A percentile compares a stretch with the other conserved stretches of the same genome.
phyloP scores from a whole-genome alignment of 2,888 invertebrate genomes.

The Amblyteles armatorius region DNA sequence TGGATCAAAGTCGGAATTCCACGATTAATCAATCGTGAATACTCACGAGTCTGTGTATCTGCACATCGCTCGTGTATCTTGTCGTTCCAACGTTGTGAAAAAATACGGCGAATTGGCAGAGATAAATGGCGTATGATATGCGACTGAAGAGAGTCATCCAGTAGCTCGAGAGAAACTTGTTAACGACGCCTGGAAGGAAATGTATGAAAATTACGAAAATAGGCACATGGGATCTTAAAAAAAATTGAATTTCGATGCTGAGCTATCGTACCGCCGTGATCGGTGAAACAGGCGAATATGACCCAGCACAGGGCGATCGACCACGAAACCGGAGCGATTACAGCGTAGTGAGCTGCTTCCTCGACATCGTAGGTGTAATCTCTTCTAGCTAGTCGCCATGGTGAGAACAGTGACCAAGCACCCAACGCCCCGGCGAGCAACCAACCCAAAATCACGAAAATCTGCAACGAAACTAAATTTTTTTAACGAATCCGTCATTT shows the following conservation, averaged over 20 bases:
- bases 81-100: constrained; percentile 88
- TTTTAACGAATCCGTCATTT: constrained; percentile 18
- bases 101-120: constrained; percentile 89
- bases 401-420: constrained; percentile 87
- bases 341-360: constrained; percentile 88
- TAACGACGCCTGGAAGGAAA: constrained; percentile 84
- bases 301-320: constrained; percentile 88
- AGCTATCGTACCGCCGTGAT: constrained; percentile 84
- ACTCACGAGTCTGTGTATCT: constrained; percentile 87
- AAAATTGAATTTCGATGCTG: not conserved
- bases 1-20: not conserved
- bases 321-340: constrained; percentile 88
- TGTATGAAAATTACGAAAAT: not conserved
- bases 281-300: constrained; percentile 87
- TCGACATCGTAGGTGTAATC: constrained; percentile 87
- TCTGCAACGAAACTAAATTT: constrained; percentile 79
- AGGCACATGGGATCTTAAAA: not conserved
- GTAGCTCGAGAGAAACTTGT: constrained; percentile 86
- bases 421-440: constrained; percentile 84
- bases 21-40: not conserved
- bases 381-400: constrained; percentile 86
- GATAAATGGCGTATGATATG: constrained; percentile 89
- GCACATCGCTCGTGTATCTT: constrained; percentile 87
- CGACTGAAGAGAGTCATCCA: constrained; percentile 88
- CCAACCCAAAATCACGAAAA: constrained; percentile 86